phyloP scores from a whole-genome alignment of 1,140 invertebrate genomes.

The Gonatopus flavifemur region DNA sequence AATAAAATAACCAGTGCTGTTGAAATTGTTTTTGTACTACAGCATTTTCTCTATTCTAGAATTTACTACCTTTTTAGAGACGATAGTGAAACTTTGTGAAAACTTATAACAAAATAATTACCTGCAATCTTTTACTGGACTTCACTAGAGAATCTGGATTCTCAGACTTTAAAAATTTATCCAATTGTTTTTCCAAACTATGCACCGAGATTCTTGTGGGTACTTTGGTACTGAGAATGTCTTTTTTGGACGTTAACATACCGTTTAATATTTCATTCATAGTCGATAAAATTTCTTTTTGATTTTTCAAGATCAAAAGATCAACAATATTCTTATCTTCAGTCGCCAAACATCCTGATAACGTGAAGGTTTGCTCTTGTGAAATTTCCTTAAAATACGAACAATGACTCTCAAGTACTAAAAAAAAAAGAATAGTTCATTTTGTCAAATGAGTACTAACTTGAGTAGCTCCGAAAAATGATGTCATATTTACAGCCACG shows the following conservation, averaged over 20 bases:
- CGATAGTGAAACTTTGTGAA: too few species aligned
- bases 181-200: slow-evolving; percentile 60
- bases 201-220: slow-evolving; percentile 59
- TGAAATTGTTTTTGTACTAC: too few species aligned
- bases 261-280: slow-evolving; percentile 62
- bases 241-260: slow-evolving; percentile 44
- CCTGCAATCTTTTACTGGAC: slow-evolving; percentile 57
- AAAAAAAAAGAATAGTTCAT: slow-evolving; percentile 6
- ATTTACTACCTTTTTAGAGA: too few species aligned
- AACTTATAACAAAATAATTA: too few species aligned
- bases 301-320: slow-evolving; percentile 62
- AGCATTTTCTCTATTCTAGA: too few species aligned
- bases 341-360: slow-evolving; percentile 50
- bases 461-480: slow-evolving; percentile 59
- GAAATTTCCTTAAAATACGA: slow-evolving; percentile 33
- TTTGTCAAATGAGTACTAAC: slow-evolving; percentile 38
- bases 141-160: slow-evolving; percentile 30
- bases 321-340: slow-evolving; percentile 47
- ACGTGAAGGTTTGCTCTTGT: slow-evolving; percentile 35
- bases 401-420: neutral
- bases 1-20: too few species aligned
- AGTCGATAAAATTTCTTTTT: slow-evolving; percentile 63
- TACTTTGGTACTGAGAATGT: slow-evolving; percentile 37
- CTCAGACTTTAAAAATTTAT: slow-evolving; percentile 40
- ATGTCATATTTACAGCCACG: slow-evolving; percentile 66